phyloP scores from a whole-genome alignment of 2,888 invertebrate species.

The Synergus itoensis region DNA sequence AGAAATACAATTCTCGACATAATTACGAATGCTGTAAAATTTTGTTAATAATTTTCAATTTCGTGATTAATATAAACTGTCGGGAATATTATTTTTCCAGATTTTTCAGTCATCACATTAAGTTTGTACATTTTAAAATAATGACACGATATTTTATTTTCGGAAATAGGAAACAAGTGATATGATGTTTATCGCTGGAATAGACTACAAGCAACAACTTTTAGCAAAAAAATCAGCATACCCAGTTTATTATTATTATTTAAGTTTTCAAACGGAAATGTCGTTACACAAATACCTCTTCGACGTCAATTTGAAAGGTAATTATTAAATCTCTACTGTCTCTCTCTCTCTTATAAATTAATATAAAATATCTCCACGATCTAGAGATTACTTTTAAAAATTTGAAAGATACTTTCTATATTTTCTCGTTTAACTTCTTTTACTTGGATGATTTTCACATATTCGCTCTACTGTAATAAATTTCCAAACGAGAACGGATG shows the following conservation, averaged over 20 bases:
- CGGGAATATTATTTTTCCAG: no score
- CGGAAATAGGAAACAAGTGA: conserved; percentile 44
- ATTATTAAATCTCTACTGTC: background rate
- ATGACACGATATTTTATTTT: background rate
- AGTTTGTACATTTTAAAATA: background rate
- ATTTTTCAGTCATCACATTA: no score
- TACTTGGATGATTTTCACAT: background rate
- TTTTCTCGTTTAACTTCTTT: background rate
- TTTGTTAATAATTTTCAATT: no score
- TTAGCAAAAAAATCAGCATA: conserved; percentile 44
- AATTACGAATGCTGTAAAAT: no score
- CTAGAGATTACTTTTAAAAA: background rate
- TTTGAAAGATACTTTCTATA: background rate
- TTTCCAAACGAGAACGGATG: background rate
- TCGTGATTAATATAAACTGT: no score
- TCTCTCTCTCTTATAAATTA: no score
- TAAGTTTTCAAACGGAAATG: conserved; percentile 52
- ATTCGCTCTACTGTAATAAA: background rate
- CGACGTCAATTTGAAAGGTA: conserved; percentile 41
- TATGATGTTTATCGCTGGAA: conserved; percentile 49
- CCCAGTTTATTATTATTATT: conserved; percentile 56
- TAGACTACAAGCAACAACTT: conserved; percentile 56
- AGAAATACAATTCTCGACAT: no score
- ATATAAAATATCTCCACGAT: no score
- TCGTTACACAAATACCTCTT: conserved; percentile 44